Percentiles rank a stretch among this genome's conserved stretches.
Conservation (phyloP, 2,113 vertebrate species). For the Trichechus manatus region DNA sequence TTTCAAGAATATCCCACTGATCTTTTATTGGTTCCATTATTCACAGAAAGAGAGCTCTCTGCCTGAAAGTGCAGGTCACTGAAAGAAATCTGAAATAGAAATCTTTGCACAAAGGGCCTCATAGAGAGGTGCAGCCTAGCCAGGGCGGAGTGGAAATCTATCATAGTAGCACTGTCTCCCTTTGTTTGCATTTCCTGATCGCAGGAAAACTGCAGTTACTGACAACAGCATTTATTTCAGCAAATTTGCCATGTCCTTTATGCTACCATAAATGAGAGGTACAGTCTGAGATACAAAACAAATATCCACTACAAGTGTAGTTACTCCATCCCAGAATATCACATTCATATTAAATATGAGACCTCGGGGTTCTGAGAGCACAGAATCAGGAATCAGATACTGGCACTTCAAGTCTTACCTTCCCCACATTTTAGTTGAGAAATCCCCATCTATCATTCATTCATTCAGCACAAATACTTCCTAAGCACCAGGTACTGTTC, state of each 20-base stretch:
- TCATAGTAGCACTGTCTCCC: neutral
- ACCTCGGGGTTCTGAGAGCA: neutral
- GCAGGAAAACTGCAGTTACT: conserved; percentile 23
- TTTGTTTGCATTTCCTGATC: neutral
- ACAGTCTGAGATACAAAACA: neutral
- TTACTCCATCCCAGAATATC: neutral
- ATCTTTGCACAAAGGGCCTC: conserved; percentile 56
- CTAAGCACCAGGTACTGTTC: neutral
- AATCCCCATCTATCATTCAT: neutral
- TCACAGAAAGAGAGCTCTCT: conserved; percentile 56
- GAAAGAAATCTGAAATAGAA: conserved; percentile 58
- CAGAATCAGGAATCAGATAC: neutral
- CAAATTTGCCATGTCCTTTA: conserved; percentile 19
- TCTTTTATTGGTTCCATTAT: conserved; percentile 63
- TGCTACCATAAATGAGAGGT: neutral
- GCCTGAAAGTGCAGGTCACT: conserved; percentile 32
- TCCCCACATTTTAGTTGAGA: neutral
- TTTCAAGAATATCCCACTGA: conserved; percentile 54
- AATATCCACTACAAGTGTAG: neutral
- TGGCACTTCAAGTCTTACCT: neutral
- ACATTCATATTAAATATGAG: neutral
- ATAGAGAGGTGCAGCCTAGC: neutral
- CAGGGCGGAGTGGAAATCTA: neutral
- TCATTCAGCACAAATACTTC: neutral
- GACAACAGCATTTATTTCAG: conserved; percentile 56